Percentiles rank a stretch among this genome's conserved stretches.
Evolutionary conservation across 2,888 invertebrate species (phyloP).

Genomic region (Heliconius ethilla): DNA sequence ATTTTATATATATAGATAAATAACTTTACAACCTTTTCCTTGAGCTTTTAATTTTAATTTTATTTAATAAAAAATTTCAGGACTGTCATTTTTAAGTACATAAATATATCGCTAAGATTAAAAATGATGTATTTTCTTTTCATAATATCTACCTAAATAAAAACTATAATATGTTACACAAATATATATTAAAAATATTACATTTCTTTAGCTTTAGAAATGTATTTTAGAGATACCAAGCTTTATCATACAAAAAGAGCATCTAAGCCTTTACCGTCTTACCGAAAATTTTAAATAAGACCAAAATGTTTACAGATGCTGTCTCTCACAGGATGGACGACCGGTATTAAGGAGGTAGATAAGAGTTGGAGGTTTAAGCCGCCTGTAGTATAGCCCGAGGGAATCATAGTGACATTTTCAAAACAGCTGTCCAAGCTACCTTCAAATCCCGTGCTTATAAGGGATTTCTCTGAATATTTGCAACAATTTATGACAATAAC

Average conservation of each 20-base stretch:
- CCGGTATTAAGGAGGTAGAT: conserved; percentile 44
- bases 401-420: conserved; percentile 43
- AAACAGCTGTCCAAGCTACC: conserved; percentile 39
- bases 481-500: conserved; percentile 11
- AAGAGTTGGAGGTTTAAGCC: conserved; percentile 44
- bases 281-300: conserved; percentile 14
- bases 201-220: neutral
- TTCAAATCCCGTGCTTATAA: conserved; percentile 38
- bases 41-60: no score
- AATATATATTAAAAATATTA: neutral
- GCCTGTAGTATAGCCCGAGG: conserved; percentile 40
- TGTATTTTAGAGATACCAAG: neutral
- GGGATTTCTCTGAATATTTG: conserved; percentile 27
- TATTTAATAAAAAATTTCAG: no score
- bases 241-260: conserved; percentile 1
- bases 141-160: neutral
- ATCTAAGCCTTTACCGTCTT: conserved; percentile 10
- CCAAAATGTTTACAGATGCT: conserved; percentile 25
- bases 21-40: no score
- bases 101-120: neutral
- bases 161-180: neutral
- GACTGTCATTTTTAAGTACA: neutral
- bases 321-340: conserved; percentile 32
- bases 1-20: no score
- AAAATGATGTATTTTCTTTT: no score